Evolutionary conservation across 2,888 invertebrate species (phyloP).

Genomic region (Limenitis arthemis): DNA sequence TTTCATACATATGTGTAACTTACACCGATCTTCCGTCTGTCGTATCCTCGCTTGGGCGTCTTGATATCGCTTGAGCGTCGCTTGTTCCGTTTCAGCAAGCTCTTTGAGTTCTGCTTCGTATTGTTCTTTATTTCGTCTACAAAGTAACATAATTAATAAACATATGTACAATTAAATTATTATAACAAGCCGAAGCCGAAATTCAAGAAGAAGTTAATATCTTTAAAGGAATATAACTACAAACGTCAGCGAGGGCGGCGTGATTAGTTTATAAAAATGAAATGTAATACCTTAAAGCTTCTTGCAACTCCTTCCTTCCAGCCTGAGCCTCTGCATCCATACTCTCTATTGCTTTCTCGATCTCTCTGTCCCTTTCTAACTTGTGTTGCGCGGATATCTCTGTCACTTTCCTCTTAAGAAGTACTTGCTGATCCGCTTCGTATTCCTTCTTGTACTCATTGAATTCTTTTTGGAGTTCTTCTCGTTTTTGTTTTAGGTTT

Average conservation of each 20-base stretch:
- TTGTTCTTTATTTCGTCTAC: slow-evolving; percentile 76
- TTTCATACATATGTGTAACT: slow-evolving; percentile 17
- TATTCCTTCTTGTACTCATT: slow-evolving; percentile 76
- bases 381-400: slow-evolving; percentile 79
- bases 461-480: slow-evolving; percentile 73
- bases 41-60: slow-evolving; percentile 77
- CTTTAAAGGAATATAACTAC: too few relatives aligned
- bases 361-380: slow-evolving; percentile 83
- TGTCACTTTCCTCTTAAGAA: slow-evolving; percentile 76
- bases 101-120: slow-evolving; percentile 80
- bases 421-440: slow-evolving; percentile 72
- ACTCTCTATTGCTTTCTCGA: slow-evolving; percentile 80
- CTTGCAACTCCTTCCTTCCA: slow-evolving; percentile 73
- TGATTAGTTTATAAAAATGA: too few relatives aligned
- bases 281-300: slow-evolving; percentile 71
- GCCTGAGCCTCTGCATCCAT: slow-evolving; percentile 77
- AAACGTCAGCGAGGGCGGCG: too few relatives aligned
- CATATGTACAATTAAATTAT: not conserved
- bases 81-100: slow-evolving; percentile 76
- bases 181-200: too few relatives aligned
- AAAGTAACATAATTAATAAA: not conserved
- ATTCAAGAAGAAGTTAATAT: too few relatives aligned
- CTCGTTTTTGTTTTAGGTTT: slow-evolving; percentile 69
- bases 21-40: slow-evolving; percentile 74
- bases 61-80: slow-evolving; percentile 76